Evolutionary conservation across 2,888 invertebrate genomes (phyloP), one percentile per base, ranked within the genome.

Genomic region (Panorpa germanica): DNA sequence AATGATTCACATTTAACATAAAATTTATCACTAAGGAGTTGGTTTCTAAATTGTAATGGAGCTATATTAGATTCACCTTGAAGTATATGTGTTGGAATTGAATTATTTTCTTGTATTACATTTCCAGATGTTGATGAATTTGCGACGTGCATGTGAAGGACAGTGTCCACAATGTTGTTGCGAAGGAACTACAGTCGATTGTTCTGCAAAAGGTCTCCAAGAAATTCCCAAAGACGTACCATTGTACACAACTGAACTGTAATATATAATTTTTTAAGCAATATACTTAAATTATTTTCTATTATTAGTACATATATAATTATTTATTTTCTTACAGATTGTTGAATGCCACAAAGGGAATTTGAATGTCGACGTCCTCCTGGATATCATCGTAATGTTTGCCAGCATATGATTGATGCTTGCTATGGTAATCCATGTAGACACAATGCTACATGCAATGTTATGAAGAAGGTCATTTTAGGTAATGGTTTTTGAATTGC

Each of bases 381-480:
- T 12, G 96, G 96, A 38, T 98, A 71, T 65, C 91, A 98, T 55
- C 98, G 98, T 25, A 73, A 78, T 49, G 70, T 78, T 44, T 98
- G 98, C 54, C 82, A 91, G 55, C 70, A 77, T 49, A 80, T 86
- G 68, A 95, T 98, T 45, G 96, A 98, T 56, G 96, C 96, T 34
- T 98, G 98, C 59, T 98, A 91, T 54, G 96, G 96, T 19, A 81
- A 88, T 49, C 98, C 98, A 1, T 98, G 98, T 53, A 67, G 82
- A 35, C 85, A 95, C 51, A 75, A 82, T 31, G 80, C 78, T 34
- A 72, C 73, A 28, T 98, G 98, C 55, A 77, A 77, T 42, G 80
- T 95, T 36, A 58, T 93, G n/a, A n/a, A n/a, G n/a, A n/a, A n/a
- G n/a, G n/a, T n/a, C n/a, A n/a, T n/a, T n/a, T n/a, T n/a, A n/a